Conservation (phyloP, 2,113 vertebrate genomes). For the Aviceda subcristata region DNA sequence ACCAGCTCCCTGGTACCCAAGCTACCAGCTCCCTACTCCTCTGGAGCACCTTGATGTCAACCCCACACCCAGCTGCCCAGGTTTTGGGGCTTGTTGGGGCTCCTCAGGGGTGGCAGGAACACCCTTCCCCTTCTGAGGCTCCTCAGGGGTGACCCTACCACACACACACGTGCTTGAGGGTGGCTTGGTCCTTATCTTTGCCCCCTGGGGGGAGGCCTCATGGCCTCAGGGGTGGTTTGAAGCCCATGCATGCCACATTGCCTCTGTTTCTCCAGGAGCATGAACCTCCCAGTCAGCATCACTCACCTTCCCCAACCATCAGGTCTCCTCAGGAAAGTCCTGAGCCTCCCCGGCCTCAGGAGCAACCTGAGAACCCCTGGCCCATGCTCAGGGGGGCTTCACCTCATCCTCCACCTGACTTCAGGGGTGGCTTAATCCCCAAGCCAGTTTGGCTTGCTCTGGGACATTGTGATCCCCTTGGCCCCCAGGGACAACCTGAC, state of each 20-base stretch:
- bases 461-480: neutral
- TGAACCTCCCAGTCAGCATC: neutral
- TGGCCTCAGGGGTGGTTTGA: neutral
- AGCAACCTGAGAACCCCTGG: neutral
- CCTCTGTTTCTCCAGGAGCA: neutral
- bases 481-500: neutral
- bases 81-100: neutral
- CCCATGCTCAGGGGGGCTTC: neutral
- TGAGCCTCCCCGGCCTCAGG: neutral
- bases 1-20: neutral
- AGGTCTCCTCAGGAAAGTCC: neutral
- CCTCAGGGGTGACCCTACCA: neutral
- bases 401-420: neutral
- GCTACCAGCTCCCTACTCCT: neutral
- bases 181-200: neutral
- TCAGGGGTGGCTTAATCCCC: neutral
- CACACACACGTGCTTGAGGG: rapidly evolving
- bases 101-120: neutral
- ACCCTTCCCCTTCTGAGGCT: neutral
- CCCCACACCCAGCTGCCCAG: neutral
- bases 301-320: neutral
- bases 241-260: rapidly evolving
- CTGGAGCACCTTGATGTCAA: neutral
- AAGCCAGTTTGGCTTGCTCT: neutral
- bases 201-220: no score